A percentile compares a stretch with the other conserved stretches of the same genome.
These are phyloP conservation scores for Pampusana beccarii DNA, from an alignment of 2,113 vertebrate species.

Conservation along the genomic window DNA sequence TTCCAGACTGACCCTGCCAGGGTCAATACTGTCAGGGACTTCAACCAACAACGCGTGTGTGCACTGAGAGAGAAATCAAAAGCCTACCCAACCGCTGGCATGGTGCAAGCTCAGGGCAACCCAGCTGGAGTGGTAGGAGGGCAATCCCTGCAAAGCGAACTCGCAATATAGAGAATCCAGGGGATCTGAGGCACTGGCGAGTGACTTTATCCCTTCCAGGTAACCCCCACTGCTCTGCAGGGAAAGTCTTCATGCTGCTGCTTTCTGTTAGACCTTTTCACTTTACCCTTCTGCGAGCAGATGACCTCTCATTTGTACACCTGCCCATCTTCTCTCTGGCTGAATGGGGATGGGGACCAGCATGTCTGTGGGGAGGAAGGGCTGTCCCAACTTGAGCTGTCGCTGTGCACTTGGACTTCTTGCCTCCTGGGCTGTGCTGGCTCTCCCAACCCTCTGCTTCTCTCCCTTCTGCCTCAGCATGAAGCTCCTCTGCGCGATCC, in stretches of 20 bases:
- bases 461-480: conserved; percentile 30
- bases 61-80: background rate
- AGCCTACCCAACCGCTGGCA: background rate
- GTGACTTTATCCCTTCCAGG: background rate
- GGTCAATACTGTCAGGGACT: background rate
- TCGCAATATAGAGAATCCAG: background rate
- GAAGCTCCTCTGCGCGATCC: conserved; percentile 12
- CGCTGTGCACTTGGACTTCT: background rate
- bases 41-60: background rate
- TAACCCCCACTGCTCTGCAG: background rate
- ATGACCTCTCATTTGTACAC: background rate
- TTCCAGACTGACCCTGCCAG: background rate
- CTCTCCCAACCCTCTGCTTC: background rate
- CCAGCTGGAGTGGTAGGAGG: background rate
- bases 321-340: background rate
- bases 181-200: background rate
- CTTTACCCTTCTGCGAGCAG: background rate
- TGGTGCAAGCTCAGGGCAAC: background rate
- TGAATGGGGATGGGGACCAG: background rate
- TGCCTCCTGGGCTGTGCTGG: fast-evolving
- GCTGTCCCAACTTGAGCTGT: too few species aligned
- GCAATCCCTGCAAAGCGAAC: background rate
- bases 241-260: fast-evolving
- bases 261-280: background rate
- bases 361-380: background rate